A percentile compares a stretch with the other conserved stretches of the same genome.
Evolutionary conservation across 2,797 vertebrate species (phyloP).

Genomic region (Cyprinella venusta): DNA sequence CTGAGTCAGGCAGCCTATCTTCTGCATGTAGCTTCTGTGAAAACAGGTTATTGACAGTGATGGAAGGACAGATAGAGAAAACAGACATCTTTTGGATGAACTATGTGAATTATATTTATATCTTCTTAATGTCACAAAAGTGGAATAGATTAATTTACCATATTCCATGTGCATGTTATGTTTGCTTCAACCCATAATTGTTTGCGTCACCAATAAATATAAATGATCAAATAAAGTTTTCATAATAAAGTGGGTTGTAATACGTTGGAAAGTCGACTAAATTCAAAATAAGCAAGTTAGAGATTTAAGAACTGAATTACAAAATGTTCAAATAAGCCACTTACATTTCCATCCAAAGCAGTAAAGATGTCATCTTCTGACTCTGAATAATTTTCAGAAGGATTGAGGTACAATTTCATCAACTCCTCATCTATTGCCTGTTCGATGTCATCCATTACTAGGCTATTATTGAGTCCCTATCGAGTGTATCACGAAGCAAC

Average conservation of each 20-base stretch:
- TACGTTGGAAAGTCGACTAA: background rate
- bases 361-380: constrained; percentile 61
- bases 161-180: background rate
- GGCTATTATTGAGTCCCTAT: background rate
- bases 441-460: constrained; percentile 59
- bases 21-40: constrained; percentile 68
- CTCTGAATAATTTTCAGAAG: constrained; percentile 63
- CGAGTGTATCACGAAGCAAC: background rate
- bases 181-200: background rate
- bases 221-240: background rate
- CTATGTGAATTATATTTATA: background rate
- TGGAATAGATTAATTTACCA: background rate
- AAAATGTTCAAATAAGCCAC: background rate
- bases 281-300: too few relatives aligned
- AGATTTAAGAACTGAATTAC: background rate
- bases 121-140: background rate
- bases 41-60: background rate
- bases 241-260: background rate
- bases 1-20: constrained; percentile 75
- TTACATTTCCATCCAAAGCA: constrained; percentile 34
- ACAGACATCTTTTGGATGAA: background rate
- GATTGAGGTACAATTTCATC: constrained; percentile 68
- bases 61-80: background rate
- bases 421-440: constrained; percentile 75
- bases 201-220: background rate